Base-by-base conservation (phyloP, 2,888 invertebrate genomes). In the Gortyna flavago region DNA sequence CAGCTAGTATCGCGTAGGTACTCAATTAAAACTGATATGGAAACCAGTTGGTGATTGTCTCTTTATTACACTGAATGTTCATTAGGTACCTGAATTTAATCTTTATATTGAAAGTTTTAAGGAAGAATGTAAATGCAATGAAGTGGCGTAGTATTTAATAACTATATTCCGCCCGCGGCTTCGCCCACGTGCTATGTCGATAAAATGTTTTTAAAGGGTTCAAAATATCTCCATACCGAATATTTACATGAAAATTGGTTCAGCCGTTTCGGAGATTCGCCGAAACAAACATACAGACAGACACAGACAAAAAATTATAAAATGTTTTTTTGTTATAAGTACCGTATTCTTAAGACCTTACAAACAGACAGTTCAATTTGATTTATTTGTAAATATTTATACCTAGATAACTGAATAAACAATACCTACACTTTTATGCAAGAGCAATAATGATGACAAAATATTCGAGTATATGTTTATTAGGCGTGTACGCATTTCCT, bases 21-120 rank as follows among this genome's bases (percentile, higher is more conserved):
- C 72, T 44, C 67, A 87, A 85, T 89, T 80, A 85, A 79, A 61
- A 65, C 38, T 79, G 86, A 89, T 86, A 87, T 73, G 72, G 35
- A 86, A 83, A 83, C 84, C 77, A 70, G 84, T 87, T 74, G 71
- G 41, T 69, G 61, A 80, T 85, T 77, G 72, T 77, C 44, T 32
- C 61, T 62, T 69, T 66, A 67, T 41, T 70, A 67, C 51, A 67
- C 8, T 75, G 62, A 61, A 72, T 69, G 57, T 57, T 83, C 11
- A 35, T 35, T 41, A 35, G 0, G 21, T 9, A 76, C 69, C 51
- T 80, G 73, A 68, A 59, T 59, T 57, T 62, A 21, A 54, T 41
- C 0, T 7, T 5, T 62, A 29, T 18, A 32, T 32, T 69, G 18
- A 38, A 38, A 32, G 29, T 83, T 48, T 59, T 4, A 75, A 57